phyloP scores from a whole-genome alignment of 2,113 vertebrate species.

The Arenaria interpres region DNA sequence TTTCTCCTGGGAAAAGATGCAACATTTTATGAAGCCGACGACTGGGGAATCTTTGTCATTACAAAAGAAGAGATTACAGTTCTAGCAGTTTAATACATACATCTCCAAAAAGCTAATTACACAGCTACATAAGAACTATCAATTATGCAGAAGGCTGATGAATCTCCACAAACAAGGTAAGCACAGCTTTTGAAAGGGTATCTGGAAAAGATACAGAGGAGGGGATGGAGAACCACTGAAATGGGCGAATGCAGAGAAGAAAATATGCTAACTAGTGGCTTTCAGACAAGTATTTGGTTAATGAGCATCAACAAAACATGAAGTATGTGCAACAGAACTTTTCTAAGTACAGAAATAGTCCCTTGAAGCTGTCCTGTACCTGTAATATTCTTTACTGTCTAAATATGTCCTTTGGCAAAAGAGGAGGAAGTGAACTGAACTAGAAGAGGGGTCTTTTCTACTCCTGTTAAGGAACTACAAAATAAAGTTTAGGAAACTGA shows the following conservation, averaged over 20 bases:
- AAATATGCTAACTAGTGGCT: not conserved
- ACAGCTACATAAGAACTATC: not conserved
- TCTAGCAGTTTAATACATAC: not conserved
- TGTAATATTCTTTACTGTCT: not conserved
- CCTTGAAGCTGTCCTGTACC: not conserved
- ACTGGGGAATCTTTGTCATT: not conserved
- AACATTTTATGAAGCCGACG: not conserved
- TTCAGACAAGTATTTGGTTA: not conserved
- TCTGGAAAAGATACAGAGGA: not conserved
- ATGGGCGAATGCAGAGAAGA: not conserved
- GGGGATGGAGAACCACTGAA: not conserved
- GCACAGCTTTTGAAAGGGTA: not conserved
- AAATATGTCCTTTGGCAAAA: not conserved
- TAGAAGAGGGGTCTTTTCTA: not conserved
- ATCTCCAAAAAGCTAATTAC: not conserved
- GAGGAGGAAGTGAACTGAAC: not conserved
- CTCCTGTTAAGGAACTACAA: not conserved
- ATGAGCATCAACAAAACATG: not conserved
- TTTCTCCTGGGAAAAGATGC: constrained; percentile 5
- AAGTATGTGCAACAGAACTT: not conserved
- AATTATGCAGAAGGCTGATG: not conserved
- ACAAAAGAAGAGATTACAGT: not conserved
- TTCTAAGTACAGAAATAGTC: not conserved
- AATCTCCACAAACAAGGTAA: constrained; percentile 27
- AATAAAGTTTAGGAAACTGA: not conserved